Conservation (phyloP, 2,797 vertebrate genomes). For the Setipinna tenuifilis region DNA sequence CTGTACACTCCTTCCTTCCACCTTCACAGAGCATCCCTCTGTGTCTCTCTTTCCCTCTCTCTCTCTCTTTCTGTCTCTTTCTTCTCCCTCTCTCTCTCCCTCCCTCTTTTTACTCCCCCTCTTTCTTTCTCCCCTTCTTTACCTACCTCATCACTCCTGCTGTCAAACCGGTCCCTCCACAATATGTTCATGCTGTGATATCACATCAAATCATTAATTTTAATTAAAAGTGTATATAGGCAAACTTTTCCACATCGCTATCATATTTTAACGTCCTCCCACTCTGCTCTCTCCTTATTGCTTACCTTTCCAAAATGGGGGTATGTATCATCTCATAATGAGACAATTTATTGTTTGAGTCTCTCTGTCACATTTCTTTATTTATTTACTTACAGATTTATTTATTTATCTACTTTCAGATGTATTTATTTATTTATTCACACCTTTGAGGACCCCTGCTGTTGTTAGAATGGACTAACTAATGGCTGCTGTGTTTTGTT, state of each 20-base stretch:
- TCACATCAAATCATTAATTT: slow-evolving; percentile 63
- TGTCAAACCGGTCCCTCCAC: slow-evolving; percentile 54
- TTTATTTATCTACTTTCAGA: background rate
- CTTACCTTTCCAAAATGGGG: slow-evolving; percentile 56
- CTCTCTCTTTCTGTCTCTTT: slow-evolving; percentile 27
- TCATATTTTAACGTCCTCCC: slow-evolving; percentile 58
- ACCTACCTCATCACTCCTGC: slow-evolving; percentile 56
- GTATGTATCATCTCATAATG: slow-evolving; percentile 71
- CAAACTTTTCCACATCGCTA: slow-evolving; percentile 58
- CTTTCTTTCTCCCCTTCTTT: background rate
- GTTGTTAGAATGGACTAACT: background rate
- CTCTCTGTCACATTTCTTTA: slow-evolving; percentile 20
- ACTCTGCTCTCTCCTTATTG: slow-evolving; percentile 59
- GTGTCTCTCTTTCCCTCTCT: slow-evolving; percentile 21
- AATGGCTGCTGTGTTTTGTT: background rate
- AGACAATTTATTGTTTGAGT: background rate
- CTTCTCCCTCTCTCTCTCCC: slow-evolving; percentile 27
- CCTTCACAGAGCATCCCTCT: slow-evolving; percentile 19
- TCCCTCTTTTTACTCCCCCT: slow-evolving; percentile 28
- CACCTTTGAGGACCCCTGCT: background rate
- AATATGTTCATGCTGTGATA: slow-evolving; percentile 67
- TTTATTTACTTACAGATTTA: background rate
- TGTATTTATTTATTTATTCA: background rate
- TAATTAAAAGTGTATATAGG: slow-evolving; percentile 63
- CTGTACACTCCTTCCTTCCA: background rate